Percentiles rank a stretch among this genome's conserved stretches.
These are phyloP conservation scores for Eueides isabella DNA, from an alignment of 1,140 invertebrate species.

Conservation along the genomic window DNA sequence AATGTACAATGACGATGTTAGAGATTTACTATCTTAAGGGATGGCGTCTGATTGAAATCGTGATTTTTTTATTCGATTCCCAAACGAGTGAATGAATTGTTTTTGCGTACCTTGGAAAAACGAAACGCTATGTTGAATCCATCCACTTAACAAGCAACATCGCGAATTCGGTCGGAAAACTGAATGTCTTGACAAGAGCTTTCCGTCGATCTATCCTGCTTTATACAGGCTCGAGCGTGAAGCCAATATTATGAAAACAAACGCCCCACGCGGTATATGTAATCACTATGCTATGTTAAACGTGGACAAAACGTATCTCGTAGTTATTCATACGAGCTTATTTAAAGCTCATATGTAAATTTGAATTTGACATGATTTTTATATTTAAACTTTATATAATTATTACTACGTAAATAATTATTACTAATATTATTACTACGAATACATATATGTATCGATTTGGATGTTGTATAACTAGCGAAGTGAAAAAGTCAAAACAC, in stretches of 20 bases:
- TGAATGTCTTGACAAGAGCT: background rate
- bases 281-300: no score
- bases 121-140: background rate
- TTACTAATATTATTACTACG: background rate
- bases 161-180: background rate
- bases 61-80: background rate
- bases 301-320: no score
- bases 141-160: background rate
- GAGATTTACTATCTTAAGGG: no score
- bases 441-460: no score
- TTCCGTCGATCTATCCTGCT: background rate
- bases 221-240: background rate
- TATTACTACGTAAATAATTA: no score
- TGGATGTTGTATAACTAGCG: background rate
- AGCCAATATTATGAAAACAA: background rate
- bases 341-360: no score
- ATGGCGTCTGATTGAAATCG: no score
- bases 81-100: background rate
- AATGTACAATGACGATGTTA: no score
- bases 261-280: no score
- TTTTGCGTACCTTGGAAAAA: background rate
- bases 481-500: slow-evolving; percentile 54
- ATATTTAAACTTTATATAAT: background rate
- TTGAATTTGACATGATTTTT: background rate
- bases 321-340: no score